These are phyloP conservation scores for Drosophila antonietae DNA, from an alignment of 2,888 invertebrate species.

Conservation along the genomic window DNA sequence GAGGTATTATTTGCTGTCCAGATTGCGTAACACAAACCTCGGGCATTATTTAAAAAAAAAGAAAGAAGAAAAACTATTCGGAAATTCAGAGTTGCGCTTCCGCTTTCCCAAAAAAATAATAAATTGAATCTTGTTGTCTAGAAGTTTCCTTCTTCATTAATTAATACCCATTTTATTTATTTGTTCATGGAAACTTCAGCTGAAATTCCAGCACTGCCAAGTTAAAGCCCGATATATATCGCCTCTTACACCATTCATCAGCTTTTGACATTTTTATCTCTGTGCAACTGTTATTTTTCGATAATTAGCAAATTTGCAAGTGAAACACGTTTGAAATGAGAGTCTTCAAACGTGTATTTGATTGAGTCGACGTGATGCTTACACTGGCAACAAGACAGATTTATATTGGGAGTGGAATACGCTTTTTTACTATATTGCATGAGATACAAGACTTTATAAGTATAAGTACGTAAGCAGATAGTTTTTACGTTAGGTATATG, in stretches of 20 bases:
- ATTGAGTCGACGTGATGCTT: constrained; percentile 5
- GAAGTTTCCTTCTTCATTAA: neutral
- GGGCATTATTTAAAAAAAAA: neutral
- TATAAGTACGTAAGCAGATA: no score
- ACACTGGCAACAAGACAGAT: neutral
- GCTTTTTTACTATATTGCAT: neutral
- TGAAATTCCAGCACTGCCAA: neutral
- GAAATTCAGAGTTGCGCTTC: constrained; percentile 17
- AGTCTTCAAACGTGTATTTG: neutral
- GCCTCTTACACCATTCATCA: neutral
- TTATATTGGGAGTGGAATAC: neutral
- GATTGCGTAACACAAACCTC: constrained; percentile 27
- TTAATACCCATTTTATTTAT: neutral
- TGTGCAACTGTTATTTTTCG: constrained; percentile 6
- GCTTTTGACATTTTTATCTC: constrained; percentile 1
- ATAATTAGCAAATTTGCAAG: neutral
- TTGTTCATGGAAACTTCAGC: no score
- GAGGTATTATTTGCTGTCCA: constrained; percentile 18
- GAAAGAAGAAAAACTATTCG: constrained; percentile 5
- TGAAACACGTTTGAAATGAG: neutral
- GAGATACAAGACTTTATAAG: neutral
- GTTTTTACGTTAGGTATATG: no score
- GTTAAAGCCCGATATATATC: neutral
- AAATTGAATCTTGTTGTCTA: neutral
- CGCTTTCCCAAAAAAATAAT: constrained; percentile 8